phyloP scores from a whole-genome alignment of 1,140 invertebrate genomes.

The Leptopilina boulardi region DNA sequence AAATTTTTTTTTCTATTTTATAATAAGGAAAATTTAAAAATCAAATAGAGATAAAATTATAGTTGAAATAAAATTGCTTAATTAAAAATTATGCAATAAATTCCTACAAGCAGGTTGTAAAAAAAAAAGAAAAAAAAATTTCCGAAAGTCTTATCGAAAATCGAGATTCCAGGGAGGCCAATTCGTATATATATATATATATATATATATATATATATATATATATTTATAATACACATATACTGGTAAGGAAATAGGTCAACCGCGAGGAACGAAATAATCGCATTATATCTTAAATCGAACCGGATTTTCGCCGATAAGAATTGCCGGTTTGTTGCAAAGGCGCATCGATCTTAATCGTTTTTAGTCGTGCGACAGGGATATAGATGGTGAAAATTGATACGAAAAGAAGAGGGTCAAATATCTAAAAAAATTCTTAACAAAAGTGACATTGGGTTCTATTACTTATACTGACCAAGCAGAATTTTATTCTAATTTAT shows the following conservation, averaged over 20 bases:
- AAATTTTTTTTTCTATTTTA: too few relatives aligned
- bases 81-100: conserved; percentile 15
- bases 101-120: neutral
- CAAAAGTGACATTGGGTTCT: conserved; percentile 38
- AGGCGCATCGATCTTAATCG: conserved; percentile 46
- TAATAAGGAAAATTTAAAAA: too few relatives aligned
- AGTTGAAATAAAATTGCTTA: conserved; percentile 5
- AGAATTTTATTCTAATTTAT: too few relatives aligned
- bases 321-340: conserved; percentile 40
- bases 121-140: neutral
- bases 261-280: conserved; percentile 12
- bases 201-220: neutral
- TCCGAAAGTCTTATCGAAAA: conserved; percentile 16
- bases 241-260: neutral
- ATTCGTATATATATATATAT: neutral
- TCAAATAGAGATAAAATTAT: neutral
- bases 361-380: conserved; percentile 44
- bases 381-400: neutral
- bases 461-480: too few relatives aligned
- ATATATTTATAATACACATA: too few relatives aligned
- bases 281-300: conserved; percentile 29
- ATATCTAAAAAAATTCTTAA: conserved; percentile 41
- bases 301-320: conserved; percentile 32
- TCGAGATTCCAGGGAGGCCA: conserved; percentile 20
- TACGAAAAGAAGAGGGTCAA: neutral